A percentile compares a stretch with the other conserved stretches of the same genome.
Conservation (phyloP, 2,797 vertebrate species). For the Pangasius krempfi region DNA sequence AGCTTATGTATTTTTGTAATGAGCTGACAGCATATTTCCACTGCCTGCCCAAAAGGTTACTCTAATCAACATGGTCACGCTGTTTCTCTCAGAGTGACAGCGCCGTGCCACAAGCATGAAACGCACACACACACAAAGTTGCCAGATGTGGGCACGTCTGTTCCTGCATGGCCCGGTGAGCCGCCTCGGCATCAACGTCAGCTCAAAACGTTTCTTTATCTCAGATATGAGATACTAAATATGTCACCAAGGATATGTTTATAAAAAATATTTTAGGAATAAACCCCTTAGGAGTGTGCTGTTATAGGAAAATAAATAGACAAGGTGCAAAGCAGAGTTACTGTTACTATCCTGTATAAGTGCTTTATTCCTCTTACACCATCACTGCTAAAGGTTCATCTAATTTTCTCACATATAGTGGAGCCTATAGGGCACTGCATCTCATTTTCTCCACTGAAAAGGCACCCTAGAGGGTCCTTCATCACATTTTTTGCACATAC, state of each 20-base stretch:
- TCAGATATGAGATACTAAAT: background rate
- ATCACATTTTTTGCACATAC: background rate
- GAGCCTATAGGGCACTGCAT: background rate
- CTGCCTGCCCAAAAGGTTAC: slow-evolving; percentile 66
- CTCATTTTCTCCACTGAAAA: background rate
- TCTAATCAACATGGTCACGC: slow-evolving; percentile 81
- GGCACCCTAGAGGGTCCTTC: background rate
- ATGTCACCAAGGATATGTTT: background rate
- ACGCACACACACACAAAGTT: slow-evolving; percentile 49
- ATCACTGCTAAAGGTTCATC: background rate
- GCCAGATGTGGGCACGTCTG: slow-evolving; percentile 67
- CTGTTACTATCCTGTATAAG: background rate
- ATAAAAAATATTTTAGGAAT: background rate
- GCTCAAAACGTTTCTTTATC: background rate
- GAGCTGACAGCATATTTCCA: slow-evolving; percentile 83
- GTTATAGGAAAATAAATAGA: background rate
- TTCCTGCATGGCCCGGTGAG: slow-evolving; percentile 28
- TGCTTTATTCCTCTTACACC: background rate
- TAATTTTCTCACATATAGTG: background rate
- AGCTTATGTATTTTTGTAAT: slow-evolving; percentile 85
- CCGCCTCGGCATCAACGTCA: background rate
- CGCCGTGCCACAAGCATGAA: slow-evolving; percentile 75
- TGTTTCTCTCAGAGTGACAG: slow-evolving; percentile 82
- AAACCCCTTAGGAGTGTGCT: background rate
- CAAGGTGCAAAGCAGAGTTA: background rate